phyloP scores from a whole-genome alignment of 2,113 vertebrate genomes.

The Telmatochromis bifrenatus region DNA sequence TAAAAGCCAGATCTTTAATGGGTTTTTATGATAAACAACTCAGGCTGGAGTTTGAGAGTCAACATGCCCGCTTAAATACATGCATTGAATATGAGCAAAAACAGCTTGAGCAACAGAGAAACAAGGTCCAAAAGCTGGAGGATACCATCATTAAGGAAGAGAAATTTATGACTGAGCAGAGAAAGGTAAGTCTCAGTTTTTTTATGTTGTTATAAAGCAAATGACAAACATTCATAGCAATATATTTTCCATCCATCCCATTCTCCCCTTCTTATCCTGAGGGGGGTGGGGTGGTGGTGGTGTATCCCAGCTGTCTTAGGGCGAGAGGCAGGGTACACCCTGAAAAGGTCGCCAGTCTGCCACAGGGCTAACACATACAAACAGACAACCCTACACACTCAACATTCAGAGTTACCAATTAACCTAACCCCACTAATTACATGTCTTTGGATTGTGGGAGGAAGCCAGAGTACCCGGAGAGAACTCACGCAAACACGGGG shows the following conservation, averaged over 20 bases:
- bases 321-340: background rate
- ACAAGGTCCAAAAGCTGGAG: conserved; percentile 55
- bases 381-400: background rate
- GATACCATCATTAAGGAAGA: conserved; percentile 68
- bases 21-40: background rate
- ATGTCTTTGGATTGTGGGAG: background rate
- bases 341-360: background rate
- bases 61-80: conserved; percentile 72
- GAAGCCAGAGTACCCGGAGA: background rate
- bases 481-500: background rate
- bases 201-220: background rate
- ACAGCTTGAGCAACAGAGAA: conserved; percentile 73
- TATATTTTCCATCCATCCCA: background rate
- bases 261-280: background rate
- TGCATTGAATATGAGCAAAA: conserved; percentile 81
- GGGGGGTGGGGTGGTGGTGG: too few species aligned
- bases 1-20: background rate
- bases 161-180: conserved; percentile 53
- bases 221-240: background rate
- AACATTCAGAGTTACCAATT: background rate
- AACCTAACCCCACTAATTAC: background rate
- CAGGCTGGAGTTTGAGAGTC: conserved; percentile 90
- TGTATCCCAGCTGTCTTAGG: background rate
- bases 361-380: background rate
- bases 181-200: conserved; percentile 66